phyloP scores from a whole-genome alignment of 2,113 vertebrate genomes.

The Cynopterus brachyotis region DNA sequence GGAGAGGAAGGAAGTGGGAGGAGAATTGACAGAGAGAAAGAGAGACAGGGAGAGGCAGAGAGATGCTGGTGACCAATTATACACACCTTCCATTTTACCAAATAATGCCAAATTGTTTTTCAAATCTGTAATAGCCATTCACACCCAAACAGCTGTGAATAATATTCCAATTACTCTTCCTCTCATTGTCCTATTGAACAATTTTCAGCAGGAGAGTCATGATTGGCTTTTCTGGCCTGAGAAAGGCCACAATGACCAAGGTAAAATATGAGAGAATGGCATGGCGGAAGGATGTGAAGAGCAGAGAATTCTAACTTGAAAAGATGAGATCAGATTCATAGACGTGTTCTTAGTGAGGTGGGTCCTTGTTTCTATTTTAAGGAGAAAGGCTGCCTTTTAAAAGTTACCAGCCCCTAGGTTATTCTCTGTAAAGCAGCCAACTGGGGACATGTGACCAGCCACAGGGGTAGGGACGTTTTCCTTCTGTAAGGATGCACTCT shows the following conservation, averaged over 20 bases:
- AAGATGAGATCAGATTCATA: neutral
- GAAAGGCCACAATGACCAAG: neutral
- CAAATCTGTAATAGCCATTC: neutral
- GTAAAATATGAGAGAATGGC: neutral
- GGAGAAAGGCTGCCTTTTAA: neutral
- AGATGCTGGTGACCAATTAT: neutral
- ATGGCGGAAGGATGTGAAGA: neutral
- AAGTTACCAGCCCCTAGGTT: neutral
- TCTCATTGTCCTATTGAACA: neutral
- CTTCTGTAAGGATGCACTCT: too few relatives aligned
- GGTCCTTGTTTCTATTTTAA: neutral
- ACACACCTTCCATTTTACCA: neutral
- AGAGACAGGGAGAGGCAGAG: neutral
- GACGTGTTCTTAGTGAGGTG: neutral
- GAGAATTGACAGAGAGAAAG: too few relatives aligned
- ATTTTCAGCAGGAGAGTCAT: neutral
- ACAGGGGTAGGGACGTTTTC: neutral
- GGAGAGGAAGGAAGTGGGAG: too few relatives aligned
- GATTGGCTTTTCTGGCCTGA: neutral
- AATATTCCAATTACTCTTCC: neutral
- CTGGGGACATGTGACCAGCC: accelerated
- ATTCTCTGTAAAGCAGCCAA: neutral
- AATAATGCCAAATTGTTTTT: neutral
- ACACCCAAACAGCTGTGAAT: neutral
- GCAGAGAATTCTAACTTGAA: neutral